Evolutionary conservation across 2,888 invertebrate species (phyloP).

Genomic region (Theristus sp.): DNA sequence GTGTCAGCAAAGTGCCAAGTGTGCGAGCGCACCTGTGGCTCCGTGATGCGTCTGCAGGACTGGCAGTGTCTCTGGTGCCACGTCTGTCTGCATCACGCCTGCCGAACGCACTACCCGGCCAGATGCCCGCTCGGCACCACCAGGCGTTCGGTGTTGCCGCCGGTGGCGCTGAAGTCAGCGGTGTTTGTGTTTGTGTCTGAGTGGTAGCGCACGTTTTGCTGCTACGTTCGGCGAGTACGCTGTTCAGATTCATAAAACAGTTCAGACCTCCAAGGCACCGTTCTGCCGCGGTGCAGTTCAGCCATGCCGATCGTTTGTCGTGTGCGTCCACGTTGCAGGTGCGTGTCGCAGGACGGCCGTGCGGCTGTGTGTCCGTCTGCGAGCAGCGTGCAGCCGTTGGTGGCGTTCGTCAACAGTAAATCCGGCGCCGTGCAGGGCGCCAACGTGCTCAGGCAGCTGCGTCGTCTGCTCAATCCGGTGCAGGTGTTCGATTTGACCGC

Average conservation of each 20-base stretch:
- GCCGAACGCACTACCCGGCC: conserved; percentile 41
- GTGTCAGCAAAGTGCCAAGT: conserved; percentile 76
- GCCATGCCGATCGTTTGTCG: no score
- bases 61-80: conserved; percentile 94
- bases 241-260: no score
- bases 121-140: conserved; percentile 71
- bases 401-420: conserved; percentile 92
- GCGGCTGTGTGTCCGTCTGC: no score
- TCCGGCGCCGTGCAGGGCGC: conserved; percentile 95
- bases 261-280: no score
- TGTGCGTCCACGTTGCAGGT: no score
- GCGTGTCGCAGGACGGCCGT: no score
- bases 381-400: conserved; percentile 48
- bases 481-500: conserved; percentile 91
- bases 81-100: conserved; percentile 42
- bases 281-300: no score
- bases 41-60: conserved; percentile 72
- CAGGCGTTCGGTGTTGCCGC: conserved; percentile 78
- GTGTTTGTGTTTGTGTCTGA: no score
- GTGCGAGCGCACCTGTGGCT: conserved; percentile 90
- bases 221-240: no score
- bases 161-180: conserved; percentile 48
- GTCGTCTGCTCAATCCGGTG: conserved; percentile 81
- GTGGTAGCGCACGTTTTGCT: no score
- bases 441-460: conserved; percentile 79